A percentile compares a stretch with the other conserved stretches of the same genome.
Evolutionary conservation across 2,797 vertebrate genomes (phyloP).

Genomic region (Prionace glauca): DNA sequence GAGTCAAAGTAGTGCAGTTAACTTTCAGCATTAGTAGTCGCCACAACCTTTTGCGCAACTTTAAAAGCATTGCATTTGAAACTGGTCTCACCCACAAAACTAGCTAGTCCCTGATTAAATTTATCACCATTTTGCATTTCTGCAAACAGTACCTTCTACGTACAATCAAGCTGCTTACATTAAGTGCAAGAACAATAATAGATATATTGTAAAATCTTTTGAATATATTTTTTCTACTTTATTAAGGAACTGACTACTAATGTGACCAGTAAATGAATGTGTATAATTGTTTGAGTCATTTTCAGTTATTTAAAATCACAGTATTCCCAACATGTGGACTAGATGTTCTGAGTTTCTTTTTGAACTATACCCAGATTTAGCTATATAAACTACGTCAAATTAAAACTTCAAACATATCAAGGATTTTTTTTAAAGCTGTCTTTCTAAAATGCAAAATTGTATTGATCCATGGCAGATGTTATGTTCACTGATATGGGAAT

Average conservation of each 20-base stretch:
- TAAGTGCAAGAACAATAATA: background rate
- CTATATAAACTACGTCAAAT: background rate
- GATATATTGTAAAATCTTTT: background rate
- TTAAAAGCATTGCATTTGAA: too few species aligned
- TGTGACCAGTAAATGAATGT: background rate
- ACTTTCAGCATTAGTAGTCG: too few species aligned
- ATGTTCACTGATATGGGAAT: background rate
- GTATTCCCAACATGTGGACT: too few species aligned
- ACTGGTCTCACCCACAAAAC: background rate
- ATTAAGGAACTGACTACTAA: background rate
- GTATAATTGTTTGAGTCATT: background rate
- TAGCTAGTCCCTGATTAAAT: background rate
- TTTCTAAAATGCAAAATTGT: background rate
- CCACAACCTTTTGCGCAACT: too few species aligned
- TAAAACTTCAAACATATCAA: background rate
- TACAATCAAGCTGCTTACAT: background rate
- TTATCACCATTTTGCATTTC: background rate
- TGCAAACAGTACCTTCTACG: background rate
- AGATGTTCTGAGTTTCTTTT: background rate
- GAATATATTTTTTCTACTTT: background rate
- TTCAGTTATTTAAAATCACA: too few species aligned
- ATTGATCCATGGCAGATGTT: background rate
- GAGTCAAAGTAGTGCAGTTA: background rate
- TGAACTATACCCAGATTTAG: background rate
- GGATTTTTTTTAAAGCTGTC: background rate